Conservation (phyloP, 2,797 vertebrate species). For the Odontamblyopus rebecca region DNA sequence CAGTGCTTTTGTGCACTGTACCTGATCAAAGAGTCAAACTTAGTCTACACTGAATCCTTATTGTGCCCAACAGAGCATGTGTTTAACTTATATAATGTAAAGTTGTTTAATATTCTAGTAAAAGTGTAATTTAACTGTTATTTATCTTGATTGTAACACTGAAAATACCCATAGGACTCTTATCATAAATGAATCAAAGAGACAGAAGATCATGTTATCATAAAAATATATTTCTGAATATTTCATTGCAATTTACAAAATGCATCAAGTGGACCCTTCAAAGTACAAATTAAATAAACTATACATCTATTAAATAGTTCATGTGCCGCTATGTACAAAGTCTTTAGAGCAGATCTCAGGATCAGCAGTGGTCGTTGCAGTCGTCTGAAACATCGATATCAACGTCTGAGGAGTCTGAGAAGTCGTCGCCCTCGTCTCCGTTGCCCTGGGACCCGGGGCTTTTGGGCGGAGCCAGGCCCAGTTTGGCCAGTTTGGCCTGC, state of each 20-base stretch:
- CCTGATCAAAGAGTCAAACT: no score
- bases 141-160: no score
- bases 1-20: no score
- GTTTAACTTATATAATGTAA: no score
- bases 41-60: no score
- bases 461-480: slow-evolving; percentile 72
- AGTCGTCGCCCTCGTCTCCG: slow-evolving; percentile 75
- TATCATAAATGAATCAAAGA: background rate
- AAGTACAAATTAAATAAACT: slow-evolving; percentile 78
- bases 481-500: slow-evolving; percentile 81
- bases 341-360: slow-evolving; percentile 14
- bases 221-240: slow-evolving; percentile 79
- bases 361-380: slow-evolving; percentile 60
- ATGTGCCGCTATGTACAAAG: slow-evolving; percentile 67
- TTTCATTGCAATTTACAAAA: slow-evolving; percentile 66
- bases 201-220: slow-evolving; percentile 24
- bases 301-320: slow-evolving; percentile 80
- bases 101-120: no score
- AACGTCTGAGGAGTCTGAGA: slow-evolving; percentile 66
- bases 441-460: slow-evolving; percentile 79
- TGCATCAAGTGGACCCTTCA: slow-evolving; percentile 46
- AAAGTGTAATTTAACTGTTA: no score
- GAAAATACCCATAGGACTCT: no score
- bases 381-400: slow-evolving; percentile 74
- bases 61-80: no score